Evolutionary conservation across 30 jellyfish, hydroid and myxozoan genomes (phyloP), one percentile per base, ranked within the genome.

Genomic region (Turritopsis dohrnii): DNA sequence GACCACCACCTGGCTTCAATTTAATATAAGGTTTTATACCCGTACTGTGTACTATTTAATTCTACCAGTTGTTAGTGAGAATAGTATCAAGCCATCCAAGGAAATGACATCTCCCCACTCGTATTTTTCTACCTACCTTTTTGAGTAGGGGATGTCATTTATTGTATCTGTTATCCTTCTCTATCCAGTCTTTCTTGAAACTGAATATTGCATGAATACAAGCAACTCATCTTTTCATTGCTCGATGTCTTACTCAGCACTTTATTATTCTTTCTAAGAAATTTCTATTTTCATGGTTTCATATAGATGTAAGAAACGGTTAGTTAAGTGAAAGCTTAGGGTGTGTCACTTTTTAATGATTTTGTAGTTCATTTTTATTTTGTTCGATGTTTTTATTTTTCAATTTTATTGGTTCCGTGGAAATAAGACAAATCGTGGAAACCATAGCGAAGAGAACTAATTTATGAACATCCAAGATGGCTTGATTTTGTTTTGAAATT

Each of bases 1-100:
- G 87, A 24, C 87, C 87, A 31, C 87, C 87, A 21, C 87, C 87
- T 53, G 87, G 87, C 29, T 80, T 80, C 60, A 65, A 65, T 28
- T 53, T 80, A 52, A 65, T 80, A 29, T 80, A 65, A 30, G 30
- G 77, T 69, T 41, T 41, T 41, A 41, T 41, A 41, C 60, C 60
- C 9, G 60, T 41, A 3, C 60, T 41, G 60, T 41, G 60, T 41
- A 41, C 13, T 41, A 3, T 41, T 5, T 41, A 3, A 3, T 41
- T 41, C 13, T 41, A 3, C 13, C 60, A 41, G 60, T 41, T 41
- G 5, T 41, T 41, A 13, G 60, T 41, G 13, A 41, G 13, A 41
- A 41, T 13, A 41, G 60, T 41, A 3, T 41, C 60, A 41, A 41
- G 60, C 60, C 60, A 41, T 41, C 60, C 60, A 41, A 41, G 5